These are phyloP conservation scores for Tipula vernalis DNA, from an alignment of 2,888 invertebrate genomes.

Conservation along the genomic window DNA sequence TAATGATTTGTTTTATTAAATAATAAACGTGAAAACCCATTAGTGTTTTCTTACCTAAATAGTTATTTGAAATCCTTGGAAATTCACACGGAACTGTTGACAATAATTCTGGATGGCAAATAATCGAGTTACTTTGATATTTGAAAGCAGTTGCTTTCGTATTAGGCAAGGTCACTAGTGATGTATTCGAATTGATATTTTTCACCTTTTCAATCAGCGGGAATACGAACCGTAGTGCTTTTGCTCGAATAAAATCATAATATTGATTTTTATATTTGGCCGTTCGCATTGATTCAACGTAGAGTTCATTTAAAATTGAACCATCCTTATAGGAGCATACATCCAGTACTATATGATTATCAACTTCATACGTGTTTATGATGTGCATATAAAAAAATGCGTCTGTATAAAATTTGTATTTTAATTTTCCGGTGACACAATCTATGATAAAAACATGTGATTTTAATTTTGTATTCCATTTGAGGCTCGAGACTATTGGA, in stretches of 20 bases:
- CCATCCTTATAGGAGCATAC: constrained; percentile 74
- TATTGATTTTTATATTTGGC: constrained; percentile 44
- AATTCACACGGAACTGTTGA: constrained; percentile 74
- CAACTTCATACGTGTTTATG: constrained; percentile 69
- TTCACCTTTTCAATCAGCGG: constrained; percentile 31
- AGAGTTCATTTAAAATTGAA: constrained; percentile 75
- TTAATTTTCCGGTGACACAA: constrained; percentile 43
- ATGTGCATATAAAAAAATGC: constrained; percentile 75
- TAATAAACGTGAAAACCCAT: no score
- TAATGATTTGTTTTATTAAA: no score
- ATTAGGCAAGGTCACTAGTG: constrained; percentile 35
- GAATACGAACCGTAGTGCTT: constrained; percentile 64
- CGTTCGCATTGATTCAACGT: constrained; percentile 66
- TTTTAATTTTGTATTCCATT: constrained; percentile 61
- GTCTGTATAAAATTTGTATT: constrained; percentile 45
- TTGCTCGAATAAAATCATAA: constrained; percentile 52
- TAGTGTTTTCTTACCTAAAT: neutral
- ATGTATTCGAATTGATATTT: constrained; percentile 18
- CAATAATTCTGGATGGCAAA: constrained; percentile 48
- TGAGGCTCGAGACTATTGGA: constrained; percentile 52
- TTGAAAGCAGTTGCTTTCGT: constrained; percentile 40
- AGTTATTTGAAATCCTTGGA: constrained; percentile 54
- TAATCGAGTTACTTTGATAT: constrained; percentile 36
- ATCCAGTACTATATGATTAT: constrained; percentile 57
- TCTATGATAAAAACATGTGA: constrained; percentile 52